Evolutionary conservation across 2,888 invertebrate species (phyloP), one percentile per base, ranked within the genome.

Genomic region (Iselma pallidipennis): DNA sequence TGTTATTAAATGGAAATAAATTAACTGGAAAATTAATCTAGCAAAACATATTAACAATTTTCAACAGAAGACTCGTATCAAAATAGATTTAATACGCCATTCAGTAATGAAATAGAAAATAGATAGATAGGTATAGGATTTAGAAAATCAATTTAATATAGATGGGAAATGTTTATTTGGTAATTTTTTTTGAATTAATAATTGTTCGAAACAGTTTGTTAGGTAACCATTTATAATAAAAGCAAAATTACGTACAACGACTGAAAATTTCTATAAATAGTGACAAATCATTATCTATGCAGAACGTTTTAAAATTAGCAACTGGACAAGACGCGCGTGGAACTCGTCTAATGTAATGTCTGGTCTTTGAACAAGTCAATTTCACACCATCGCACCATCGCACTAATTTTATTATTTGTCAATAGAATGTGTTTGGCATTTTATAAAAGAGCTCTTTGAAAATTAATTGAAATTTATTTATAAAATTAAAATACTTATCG

Each of bases 281-380:
- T 69, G 55, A 45, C 64, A 66, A 68, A 68, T 70, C 71, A 74
- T 74, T 73, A 71, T 71, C 74, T 71, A 73, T 71, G 74, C 74
- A 73, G 72, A 70, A 71, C 68, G 70, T 69, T 74, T 74, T 74
- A 76, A 76, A 74, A 71, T 74, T 74, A 76, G 74, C 74, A 70
- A 71, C 67, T 67, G 71, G 66, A 59, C 60, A 72, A 73, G 70
- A 70, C 68, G 2, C 45, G 70, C 71, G 73, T 70, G 71, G 71
- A 73, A 71, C 66, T 63, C 68, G 71, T 74, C 73, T 73, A 23
- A 71, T 67, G 71, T 72, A 70, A 49, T 73, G 72, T 73, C 73
- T 73, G 23, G 45, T 45, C 21, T 23, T 45, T 1, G n/a, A 45
- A 45, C 67, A 60, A 33, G 31, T 21, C 26, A 57, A 59, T 37